Evolutionary conservation across 2,797 vertebrate genomes (phyloP).

Genomic region (Parauchenoglanis ngamensis): DNA sequence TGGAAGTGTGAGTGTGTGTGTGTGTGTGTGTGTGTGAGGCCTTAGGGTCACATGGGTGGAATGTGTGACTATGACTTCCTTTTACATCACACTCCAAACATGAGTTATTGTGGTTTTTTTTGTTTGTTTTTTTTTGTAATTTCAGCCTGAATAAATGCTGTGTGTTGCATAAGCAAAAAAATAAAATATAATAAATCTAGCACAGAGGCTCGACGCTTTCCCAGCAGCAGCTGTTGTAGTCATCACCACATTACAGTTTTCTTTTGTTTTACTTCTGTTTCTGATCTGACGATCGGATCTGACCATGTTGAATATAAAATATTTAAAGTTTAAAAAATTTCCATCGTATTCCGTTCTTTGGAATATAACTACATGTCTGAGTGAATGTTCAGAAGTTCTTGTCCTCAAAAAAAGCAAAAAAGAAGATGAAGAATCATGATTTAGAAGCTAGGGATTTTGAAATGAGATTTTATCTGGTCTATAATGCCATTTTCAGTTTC

Average conservation of each 20-base stretch:
- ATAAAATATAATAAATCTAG: neutral
- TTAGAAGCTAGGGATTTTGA: neutral
- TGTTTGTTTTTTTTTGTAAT: neutral
- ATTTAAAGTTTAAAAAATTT: neutral
- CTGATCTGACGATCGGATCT: neutral
- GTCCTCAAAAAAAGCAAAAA: neutral
- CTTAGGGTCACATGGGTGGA: neutral
- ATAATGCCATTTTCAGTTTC: no score
- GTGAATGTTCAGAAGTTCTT: neutral
- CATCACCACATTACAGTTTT: neutral
- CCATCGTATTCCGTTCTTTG: neutral
- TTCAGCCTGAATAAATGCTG: neutral
- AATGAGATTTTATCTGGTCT: neutral
- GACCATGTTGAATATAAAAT: neutral
- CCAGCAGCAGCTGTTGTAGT: neutral
- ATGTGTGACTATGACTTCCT: slow-evolving; percentile 18
- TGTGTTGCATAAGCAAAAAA: neutral
- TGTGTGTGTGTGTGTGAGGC: neutral
- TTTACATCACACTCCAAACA: neutral
- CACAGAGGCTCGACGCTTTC: neutral
- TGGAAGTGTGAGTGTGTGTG: neutral
- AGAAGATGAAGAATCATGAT: neutral
- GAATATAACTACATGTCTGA: neutral
- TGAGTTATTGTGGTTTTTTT: neutral
- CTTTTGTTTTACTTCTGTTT: neutral